Evolutionary conservation across 2,888 invertebrate genomes (phyloP).

Genomic region (Acleris cristana): DNA sequence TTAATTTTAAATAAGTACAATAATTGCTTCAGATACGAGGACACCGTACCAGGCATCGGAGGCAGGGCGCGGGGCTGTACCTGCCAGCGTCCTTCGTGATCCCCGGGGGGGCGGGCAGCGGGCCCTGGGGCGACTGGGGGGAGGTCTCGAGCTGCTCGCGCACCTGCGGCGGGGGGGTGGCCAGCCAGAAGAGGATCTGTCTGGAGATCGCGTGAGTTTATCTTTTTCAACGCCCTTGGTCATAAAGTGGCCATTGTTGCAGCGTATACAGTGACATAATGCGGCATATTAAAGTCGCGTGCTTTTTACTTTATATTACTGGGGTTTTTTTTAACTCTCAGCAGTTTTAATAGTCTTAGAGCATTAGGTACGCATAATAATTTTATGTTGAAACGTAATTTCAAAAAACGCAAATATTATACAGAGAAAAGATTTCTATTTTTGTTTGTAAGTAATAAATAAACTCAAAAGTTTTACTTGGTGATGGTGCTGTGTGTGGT

Average conservation of each 20-base stretch:
- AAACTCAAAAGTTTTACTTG: too few species aligned
- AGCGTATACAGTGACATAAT: background rate
- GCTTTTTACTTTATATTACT: too few species aligned
- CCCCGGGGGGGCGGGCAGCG: constrained; percentile 87
- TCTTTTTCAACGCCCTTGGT: background rate
- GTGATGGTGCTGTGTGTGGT: too few species aligned
- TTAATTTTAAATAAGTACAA: background rate
- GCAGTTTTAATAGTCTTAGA: too few species aligned
- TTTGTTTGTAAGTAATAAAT: too few species aligned
- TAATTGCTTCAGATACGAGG: constrained; percentile 64
- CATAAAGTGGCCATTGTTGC: background rate
- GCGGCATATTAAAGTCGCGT: background rate
- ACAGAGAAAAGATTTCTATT: too few species aligned
- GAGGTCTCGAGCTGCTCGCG: constrained; percentile 93
- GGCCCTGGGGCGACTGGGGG: constrained; percentile 94
- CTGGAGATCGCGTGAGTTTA: constrained; percentile 83
- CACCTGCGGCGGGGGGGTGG: constrained; percentile 96
- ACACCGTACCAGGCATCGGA: constrained; percentile 89
- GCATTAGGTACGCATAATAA: too few species aligned
- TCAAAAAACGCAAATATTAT: too few species aligned
- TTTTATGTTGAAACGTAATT: too few species aligned
- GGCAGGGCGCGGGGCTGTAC: constrained; percentile 90
- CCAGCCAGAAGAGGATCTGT: constrained; percentile 92
- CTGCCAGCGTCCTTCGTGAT: constrained; percentile 88
- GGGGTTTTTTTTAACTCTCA: too few species aligned